phyloP scores from a whole-genome alignment of 2,888 invertebrate species.

The Ornithoptera priamus region DNA sequence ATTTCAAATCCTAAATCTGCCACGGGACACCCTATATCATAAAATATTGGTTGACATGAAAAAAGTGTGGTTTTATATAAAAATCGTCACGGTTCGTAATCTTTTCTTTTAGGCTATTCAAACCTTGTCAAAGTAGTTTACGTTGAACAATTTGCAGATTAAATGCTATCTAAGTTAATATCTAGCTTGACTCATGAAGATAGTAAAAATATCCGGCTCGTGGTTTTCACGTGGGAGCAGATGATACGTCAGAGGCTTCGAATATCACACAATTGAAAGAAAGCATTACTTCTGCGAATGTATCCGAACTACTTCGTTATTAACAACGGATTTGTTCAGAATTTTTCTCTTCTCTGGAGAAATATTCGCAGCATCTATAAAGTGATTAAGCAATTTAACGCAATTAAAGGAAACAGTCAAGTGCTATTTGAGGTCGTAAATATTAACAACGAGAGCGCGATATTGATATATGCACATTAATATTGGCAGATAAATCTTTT shows the following conservation, averaged over 20 bases:
- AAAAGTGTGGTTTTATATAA: neutral
- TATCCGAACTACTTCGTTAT: too few species aligned
- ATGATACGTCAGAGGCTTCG: neutral
- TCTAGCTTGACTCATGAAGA: neutral
- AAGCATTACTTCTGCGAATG: too few species aligned
- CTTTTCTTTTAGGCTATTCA: neutral
- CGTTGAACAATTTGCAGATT: neutral
- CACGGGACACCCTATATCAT: too few species aligned
- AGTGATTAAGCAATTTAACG: neutral
- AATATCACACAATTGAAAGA: neutral
- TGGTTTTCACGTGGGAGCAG: neutral
- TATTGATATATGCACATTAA: constrained; percentile 23
- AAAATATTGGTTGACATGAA: too few species aligned
- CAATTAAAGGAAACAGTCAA: neutral
- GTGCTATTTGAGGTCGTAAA: neutral
- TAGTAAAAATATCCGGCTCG: neutral
- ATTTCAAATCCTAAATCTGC: too few species aligned
- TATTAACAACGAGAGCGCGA: neutral
- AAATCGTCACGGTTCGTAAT: neutral
- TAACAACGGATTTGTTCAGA: too few species aligned
- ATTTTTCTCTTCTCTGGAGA: too few species aligned
- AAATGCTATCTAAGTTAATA: neutral
- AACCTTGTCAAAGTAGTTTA: neutral
- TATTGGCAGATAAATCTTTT: constrained; percentile 26
- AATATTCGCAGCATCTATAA: neutral